Evolutionary conservation across 2,113 vertebrate genomes (phyloP), one percentile per base, ranked within the genome.

Genomic region (Aspidoscelis tigris): DNA sequence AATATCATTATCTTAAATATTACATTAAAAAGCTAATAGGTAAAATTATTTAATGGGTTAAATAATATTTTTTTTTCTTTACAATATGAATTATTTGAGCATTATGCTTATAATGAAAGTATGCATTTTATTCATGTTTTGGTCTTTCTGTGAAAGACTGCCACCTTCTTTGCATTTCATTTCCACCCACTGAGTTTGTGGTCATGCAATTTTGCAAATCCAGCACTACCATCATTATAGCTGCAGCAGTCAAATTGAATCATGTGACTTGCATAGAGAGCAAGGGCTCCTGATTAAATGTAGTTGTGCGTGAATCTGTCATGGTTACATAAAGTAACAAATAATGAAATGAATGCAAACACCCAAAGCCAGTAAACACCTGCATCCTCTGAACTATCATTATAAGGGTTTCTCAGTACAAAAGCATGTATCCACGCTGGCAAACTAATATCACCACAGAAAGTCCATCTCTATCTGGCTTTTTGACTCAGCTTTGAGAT

Each of bases 261-360:
- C 92, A 92, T 39, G 85, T 90, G 87, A 93, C 18, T 16, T 6
- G 21, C 3, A 22, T 58, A 26, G 11, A 43, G 90, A 91, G 90
- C 85, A 91, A 89, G 89, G 77, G 75, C 94, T 93, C 91, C 95
- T 94, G 87, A 94, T 92, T 91, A 90, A 94, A 89, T 92, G 94
- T 93, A 94, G 90, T 92, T 83, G 87, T 88, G 92, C 89, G 91
- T 93, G 92, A 94, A 93, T 84, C 86, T 94, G 93, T 94, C 94
- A 96, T 86, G 88, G 90, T 93, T 93, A 90, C 94, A 95, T 94
- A 91, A 94, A 90, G 90, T 86, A 96, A 89, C 89, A 96, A 94
- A 95, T 95, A 95, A 95, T 93, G 93, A 96, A 95, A 96, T 92
- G 88, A 90, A 94, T 92, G 93, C 87, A 94, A 96, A 92, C 85